These are phyloP conservation scores for Notechis scutatus DNA, from an alignment of 2,113 vertebrate species.

Conservation along the genomic window DNA sequence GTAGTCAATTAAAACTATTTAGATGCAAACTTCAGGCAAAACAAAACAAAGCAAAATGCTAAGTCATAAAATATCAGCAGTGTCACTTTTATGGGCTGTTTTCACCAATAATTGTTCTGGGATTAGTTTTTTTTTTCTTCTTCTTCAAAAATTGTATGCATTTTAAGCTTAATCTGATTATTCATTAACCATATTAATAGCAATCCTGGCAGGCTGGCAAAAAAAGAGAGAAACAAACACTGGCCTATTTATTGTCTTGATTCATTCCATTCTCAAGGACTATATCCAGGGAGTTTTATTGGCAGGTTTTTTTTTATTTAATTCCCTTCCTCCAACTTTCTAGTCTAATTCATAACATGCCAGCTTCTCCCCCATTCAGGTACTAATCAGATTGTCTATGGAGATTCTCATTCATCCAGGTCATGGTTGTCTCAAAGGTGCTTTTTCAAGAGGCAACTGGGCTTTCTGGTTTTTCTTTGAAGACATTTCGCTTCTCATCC, in stretches of 20 bases:
- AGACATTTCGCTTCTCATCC: too few relatives aligned
- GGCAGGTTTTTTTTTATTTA: background rate
- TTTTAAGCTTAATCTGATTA: background rate
- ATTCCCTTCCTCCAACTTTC: background rate
- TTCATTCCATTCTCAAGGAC: background rate
- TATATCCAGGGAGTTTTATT: background rate
- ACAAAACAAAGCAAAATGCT: background rate
- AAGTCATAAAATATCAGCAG: background rate
- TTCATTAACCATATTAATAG: background rate
- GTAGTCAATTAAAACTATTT: background rate
- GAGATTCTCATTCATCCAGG: too few relatives aligned
- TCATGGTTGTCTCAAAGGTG: too few relatives aligned
- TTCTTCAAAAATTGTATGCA: background rate
- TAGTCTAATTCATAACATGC: background rate
- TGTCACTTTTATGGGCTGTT: background rate
- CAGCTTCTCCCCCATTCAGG: background rate
- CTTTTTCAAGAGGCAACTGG: too few relatives aligned
- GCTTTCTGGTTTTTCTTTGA: too few relatives aligned
- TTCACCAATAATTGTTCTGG: background rate
- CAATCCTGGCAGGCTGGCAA: background rate
- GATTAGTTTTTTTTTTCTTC: background rate
- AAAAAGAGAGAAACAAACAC: background rate
- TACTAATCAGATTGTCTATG: background rate
- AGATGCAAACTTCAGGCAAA: background rate
- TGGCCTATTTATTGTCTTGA: background rate